Evolutionary conservation across 2,113 vertebrate species (phyloP).

Genomic region (Calyptomena viridis): DNA sequence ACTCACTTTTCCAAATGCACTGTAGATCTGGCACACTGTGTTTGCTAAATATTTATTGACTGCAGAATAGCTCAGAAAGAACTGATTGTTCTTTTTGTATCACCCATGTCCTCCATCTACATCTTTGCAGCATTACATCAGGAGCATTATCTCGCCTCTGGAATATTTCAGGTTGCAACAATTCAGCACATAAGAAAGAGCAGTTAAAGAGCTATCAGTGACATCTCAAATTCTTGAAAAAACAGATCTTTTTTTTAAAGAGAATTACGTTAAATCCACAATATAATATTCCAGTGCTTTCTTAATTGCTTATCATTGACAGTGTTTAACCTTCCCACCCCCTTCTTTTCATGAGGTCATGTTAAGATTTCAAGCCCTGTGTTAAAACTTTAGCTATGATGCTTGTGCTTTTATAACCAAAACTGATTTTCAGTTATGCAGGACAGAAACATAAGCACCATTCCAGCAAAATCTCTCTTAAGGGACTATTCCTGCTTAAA

Average conservation of each 20-base stretch:
- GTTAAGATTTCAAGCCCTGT: background rate
- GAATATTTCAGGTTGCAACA: constrained; percentile 5
- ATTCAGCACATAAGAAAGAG: background rate
- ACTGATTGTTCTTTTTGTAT: background rate
- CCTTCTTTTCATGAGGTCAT: background rate
- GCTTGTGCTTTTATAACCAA: background rate
- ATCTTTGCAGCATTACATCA: constrained; percentile 17
- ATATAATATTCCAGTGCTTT: background rate
- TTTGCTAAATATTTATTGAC: constrained; percentile 16
- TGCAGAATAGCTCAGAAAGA: constrained; percentile 1
- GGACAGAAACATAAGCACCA: background rate
- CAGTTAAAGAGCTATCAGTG: background rate
- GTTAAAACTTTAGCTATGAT: background rate
- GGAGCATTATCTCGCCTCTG: background rate
- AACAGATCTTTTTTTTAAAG: background rate
- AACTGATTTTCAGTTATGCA: background rate
- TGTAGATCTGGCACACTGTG: background rate
- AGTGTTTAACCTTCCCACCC: background rate
- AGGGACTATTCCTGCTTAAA: background rate
- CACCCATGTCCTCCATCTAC: background rate
- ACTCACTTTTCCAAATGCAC: background rate
- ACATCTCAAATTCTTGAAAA: background rate
- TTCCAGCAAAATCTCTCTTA: background rate
- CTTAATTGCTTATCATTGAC: background rate
- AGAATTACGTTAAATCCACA: background rate